Evolutionary conservation across 2,113 vertebrate genomes (phyloP).

Genomic region (Lepidothrix coronata): DNA sequence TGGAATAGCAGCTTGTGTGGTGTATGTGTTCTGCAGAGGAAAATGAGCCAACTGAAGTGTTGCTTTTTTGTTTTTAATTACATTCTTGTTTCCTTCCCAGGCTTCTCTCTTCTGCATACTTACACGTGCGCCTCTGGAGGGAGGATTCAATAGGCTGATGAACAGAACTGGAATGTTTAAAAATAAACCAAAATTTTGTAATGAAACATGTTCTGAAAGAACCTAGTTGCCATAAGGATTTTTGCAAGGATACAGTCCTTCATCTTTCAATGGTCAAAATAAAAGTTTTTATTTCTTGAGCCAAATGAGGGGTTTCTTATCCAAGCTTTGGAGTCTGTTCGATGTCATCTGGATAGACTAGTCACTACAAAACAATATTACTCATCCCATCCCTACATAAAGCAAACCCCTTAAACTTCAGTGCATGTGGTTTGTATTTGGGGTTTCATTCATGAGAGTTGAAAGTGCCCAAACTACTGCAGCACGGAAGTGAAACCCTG

Average conservation of each 20-base stretch:
- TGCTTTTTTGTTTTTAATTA: constrained; percentile 69
- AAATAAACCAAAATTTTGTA: constrained; percentile 44
- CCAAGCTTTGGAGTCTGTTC: constrained; percentile 20
- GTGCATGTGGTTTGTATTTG: constrained; percentile 44
- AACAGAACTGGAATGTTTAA: constrained; percentile 44
- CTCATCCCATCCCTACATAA: constrained; percentile 6
- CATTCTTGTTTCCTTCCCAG: constrained; percentile 62
- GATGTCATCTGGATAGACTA: neutral
- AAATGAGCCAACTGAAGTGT: constrained; percentile 46
- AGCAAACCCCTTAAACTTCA: constrained; percentile 30
- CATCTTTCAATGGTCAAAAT: constrained; percentile 9
- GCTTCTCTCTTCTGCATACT: constrained; percentile 48
- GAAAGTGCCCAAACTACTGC: constrained; percentile 4
- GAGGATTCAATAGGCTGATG: constrained; percentile 32
- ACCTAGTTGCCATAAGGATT: constrained; percentile 8
- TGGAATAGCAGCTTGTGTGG: constrained; percentile 56
- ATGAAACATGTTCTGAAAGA: neutral
- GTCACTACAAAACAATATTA: constrained; percentile 28
- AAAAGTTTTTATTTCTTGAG: constrained; percentile 21
- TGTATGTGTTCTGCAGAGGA: constrained; percentile 36
- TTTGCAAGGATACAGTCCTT: neutral
- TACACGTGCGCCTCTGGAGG: constrained; percentile 8
- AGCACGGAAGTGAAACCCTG: neutral
- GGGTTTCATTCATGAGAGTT: constrained; percentile 26
- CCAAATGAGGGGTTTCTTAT: constrained; percentile 17